Percentiles rank a stretch among this genome's conserved stretches.
Evolutionary conservation across 2,888 invertebrate genomes (phyloP).

Genomic region (Noctuana brunneofusca): DNA sequence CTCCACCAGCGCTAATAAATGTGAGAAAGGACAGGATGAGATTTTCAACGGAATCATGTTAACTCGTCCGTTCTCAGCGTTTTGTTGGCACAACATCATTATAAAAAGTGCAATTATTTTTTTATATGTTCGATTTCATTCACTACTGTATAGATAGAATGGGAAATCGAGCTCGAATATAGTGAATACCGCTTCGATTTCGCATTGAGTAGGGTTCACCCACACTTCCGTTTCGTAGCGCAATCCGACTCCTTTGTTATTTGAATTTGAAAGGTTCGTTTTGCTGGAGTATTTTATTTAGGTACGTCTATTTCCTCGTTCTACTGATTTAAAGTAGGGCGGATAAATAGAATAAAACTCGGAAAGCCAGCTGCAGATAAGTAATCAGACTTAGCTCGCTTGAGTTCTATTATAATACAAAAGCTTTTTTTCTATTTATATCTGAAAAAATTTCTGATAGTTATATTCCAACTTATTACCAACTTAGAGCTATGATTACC

Average conservation of each 20-base stretch:
- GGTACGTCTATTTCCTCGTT: slow-evolving; percentile 30
- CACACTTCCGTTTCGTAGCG: slow-evolving; percentile 53
- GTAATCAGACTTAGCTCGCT: slow-evolving; percentile 1
- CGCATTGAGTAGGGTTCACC: slow-evolving; percentile 55
- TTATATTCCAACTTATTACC: no score
- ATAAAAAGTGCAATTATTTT: slow-evolving; percentile 46
- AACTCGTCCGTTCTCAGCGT: slow-evolving; percentile 68
- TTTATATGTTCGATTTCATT: slow-evolving; percentile 45
- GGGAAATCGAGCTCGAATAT: slow-evolving; percentile 62
- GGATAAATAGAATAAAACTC: slow-evolving; percentile 30
- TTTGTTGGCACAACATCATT: slow-evolving; percentile 66
- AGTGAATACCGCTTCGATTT: slow-evolving; percentile 54
- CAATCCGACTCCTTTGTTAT: slow-evolving; percentile 39
- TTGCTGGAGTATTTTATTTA: slow-evolving; percentile 37
- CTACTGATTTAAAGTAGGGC: slow-evolving; percentile 23
- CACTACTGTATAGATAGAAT: slow-evolving; percentile 58
- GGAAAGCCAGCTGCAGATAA: slow-evolving; percentile 22
- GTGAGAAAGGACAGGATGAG: slow-evolving; percentile 73
- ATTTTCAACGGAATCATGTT: slow-evolving; percentile 74
- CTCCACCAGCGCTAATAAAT: slow-evolving; percentile 62
- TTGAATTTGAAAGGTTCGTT: slow-evolving; percentile 37
- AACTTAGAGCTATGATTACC: no score
- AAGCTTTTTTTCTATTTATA: no score
- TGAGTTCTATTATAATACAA: not conserved
- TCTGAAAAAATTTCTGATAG: no score